Conservation (phyloP, 64 coral and sea anemone genomes). For the Stichodactyla helianthus region DNA sequence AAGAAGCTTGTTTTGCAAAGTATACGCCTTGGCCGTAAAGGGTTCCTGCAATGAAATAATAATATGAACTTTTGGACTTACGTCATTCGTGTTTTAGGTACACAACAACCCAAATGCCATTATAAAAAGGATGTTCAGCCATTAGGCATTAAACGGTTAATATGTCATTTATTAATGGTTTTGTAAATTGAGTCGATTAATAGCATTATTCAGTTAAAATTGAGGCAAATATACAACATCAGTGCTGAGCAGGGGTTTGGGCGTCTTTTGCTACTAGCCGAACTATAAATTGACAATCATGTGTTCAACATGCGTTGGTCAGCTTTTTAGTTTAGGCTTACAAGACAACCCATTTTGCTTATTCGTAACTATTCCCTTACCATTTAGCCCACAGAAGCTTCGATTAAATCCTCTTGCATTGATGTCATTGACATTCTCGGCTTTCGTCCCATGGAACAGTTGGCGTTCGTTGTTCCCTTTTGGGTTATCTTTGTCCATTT, state of each 20-base stretch:
- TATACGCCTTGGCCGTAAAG: constrained; percentile 49
- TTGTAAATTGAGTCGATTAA: too few species aligned
- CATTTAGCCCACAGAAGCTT: constrained; percentile 27
- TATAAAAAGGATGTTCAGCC: not conserved
- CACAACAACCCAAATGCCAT: not conserved
- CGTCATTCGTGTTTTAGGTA: not conserved
- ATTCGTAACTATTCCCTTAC: constrained; percentile 1
- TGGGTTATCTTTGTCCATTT: constrained; percentile 39
- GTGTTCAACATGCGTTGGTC: not conserved
- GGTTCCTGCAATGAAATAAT: not conserved
- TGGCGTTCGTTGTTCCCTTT: constrained; percentile 18
- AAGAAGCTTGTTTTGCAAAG: constrained; percentile 44
- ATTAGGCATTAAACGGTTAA: too few species aligned
- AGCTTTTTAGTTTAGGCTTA: not conserved
- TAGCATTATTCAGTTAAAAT: too few species aligned
- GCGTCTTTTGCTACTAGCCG: too few species aligned
- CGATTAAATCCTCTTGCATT: constrained; percentile 50
- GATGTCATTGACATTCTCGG: constrained; percentile 17
- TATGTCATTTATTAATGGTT: too few species aligned
- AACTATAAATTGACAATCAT: not conserved
- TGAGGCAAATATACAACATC: too few species aligned
- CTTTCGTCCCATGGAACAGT: constrained; percentile 48
- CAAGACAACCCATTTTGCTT: not conserved
- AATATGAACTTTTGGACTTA: not conserved
- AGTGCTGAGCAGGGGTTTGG: too few species aligned